Percentiles rank a stretch among this genome's conserved stretches.
Conservation (phyloP, 2,888 invertebrate genomes). For the Caenorhabditis imperialis region DNA sequence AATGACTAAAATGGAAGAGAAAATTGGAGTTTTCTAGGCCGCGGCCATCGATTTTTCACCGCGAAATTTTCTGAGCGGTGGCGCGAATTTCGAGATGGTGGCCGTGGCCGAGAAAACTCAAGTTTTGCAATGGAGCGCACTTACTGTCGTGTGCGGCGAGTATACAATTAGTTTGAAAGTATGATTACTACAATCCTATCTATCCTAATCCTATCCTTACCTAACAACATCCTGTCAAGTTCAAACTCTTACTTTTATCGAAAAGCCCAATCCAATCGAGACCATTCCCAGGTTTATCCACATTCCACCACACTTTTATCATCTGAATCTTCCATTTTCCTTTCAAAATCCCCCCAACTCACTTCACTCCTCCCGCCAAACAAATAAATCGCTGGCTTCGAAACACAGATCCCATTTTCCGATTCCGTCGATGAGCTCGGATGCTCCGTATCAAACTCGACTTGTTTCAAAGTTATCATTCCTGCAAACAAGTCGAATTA, state of each 20-base stretch:
- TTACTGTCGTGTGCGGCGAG: too few species aligned
- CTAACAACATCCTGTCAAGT: too few species aligned
- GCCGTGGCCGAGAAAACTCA: too few species aligned
- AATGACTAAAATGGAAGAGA: too few species aligned
- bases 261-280: slow-evolving; percentile 68
- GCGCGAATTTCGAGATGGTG: too few species aligned
- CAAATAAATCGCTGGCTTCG: slow-evolving; percentile 29
- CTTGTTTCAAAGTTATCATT: slow-evolving; percentile 41
- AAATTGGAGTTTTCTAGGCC: too few species aligned
- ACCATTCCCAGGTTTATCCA: slow-evolving; percentile 40
- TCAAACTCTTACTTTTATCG: slow-evolving; percentile 56
- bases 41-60: too few species aligned
- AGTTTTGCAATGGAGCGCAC: too few species aligned
- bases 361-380: slow-evolving; percentile 41
- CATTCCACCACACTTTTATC: slow-evolving; percentile 56
- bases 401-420: slow-evolving; percentile 31
- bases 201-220: too few species aligned
- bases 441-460: slow-evolving; percentile 28
- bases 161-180: too few species aligned
- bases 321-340: slow-evolving; percentile 23
- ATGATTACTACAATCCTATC: too few species aligned
- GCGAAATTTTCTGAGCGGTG: too few species aligned
- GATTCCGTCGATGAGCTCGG: slow-evolving; percentile 14
- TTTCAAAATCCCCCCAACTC: neutral
- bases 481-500: neutral